Base-by-base conservation (phyloP, 2,113 vertebrate species). In the Balaeniceps rex region DNA sequence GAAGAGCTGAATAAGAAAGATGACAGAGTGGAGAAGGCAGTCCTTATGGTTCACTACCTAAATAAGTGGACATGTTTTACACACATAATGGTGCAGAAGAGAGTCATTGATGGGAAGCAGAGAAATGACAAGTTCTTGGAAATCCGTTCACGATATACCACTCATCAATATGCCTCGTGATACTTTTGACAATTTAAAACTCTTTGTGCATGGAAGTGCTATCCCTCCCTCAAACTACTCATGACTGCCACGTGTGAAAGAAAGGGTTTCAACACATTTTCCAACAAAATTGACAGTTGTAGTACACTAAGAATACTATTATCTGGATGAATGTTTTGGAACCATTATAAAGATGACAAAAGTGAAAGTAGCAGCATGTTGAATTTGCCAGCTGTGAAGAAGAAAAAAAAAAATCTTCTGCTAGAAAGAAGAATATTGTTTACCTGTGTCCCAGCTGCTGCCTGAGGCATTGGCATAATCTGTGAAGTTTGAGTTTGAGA, bases 371-470 rank as follows among this genome's bases (percentile, higher is more conserved):
- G 42, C 68, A 96, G 71, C 44, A 80, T 57, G 79, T 65, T 78
- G 70, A 74, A 89, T 87, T 55, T 57, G 57, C 58, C 87, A 96
- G 84, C 75, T 96, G 61, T 90, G 63, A 66, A 81, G 51, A 90
- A 65, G 38, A 64, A 64, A 40, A 38, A 13, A 64, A 18, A 38
- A 13, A 64, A 18, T 36, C 46, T 44, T 63, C 61, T 90, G 42
- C 44, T 83, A 82, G 70, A 71, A 88, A 78, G 57, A 92, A 61
- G 49, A 95, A 88, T 85, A 76, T 51, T 70, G n/a, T 90, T 97
- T 98, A 98, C 98, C 98, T 98, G 98, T 85, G 98, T 97, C 89
- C 97, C 98, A 94, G 96, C 79, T 97, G 98, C 87, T 79, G 95
- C 96, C 89, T 98, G 98, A 97, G 98, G 96, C 96, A 95, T 84